Conservation (phyloP, 2,113 vertebrate species). For the Carlito syrichta region DNA sequence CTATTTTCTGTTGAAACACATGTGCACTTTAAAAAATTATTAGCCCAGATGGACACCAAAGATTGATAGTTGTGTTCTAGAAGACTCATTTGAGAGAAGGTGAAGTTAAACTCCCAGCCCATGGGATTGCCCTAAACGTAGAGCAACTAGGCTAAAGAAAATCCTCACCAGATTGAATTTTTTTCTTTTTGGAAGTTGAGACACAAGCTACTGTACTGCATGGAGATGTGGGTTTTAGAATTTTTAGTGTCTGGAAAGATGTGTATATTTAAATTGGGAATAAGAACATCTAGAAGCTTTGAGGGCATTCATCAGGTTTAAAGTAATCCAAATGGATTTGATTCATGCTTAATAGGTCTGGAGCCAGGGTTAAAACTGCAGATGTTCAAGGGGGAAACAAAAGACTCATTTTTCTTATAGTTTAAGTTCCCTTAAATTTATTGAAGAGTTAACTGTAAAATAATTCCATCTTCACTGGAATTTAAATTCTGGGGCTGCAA, state of each 20-base stretch:
- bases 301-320: background rate
- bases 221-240: no score
- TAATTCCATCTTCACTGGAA: background rate
- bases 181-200: background rate
- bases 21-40: background rate
- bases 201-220: background rate
- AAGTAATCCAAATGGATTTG: background rate
- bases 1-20: background rate
- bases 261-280: background rate
- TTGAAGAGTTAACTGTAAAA: background rate
- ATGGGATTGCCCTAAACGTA: rapidly evolving
- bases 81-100: background rate
- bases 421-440: background rate
- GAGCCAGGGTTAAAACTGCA: background rate
- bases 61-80: background rate
- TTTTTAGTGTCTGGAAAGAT: background rate
- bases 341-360: background rate
- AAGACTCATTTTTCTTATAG: background rate
- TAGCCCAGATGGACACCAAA: background rate
- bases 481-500: background rate
- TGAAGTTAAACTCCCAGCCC: rapidly evolving
- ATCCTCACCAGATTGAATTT: background rate
- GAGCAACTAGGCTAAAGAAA: background rate
- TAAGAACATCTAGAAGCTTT: background rate
- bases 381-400: background rate